Percentiles rank a stretch among this genome's conserved stretches.
Evolutionary conservation across 2,888 invertebrate species (phyloP).

Genomic region (Coenonympha glycerion): DNA sequence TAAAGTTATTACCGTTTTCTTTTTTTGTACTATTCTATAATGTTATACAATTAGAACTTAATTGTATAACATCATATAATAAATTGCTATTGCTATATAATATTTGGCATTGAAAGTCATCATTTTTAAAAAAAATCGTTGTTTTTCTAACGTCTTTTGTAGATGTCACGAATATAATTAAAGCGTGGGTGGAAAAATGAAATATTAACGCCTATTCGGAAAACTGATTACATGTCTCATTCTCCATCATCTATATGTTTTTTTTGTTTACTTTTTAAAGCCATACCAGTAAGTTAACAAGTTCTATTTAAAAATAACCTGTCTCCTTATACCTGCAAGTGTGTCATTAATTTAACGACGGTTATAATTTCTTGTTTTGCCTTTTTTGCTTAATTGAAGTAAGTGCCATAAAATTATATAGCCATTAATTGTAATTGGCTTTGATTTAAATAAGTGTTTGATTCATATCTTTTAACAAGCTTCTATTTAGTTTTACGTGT

Average conservation of each 20-base stretch:
- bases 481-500: neutral
- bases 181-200: conserved; percentile 10
- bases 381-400: too few relatives aligned
- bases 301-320: neutral
- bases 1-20: conserved; percentile 15
- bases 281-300: neutral
- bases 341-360: neutral
- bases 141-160: conserved; percentile 21
- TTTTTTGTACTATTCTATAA: conserved; percentile 19
- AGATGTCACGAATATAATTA: conserved; percentile 22
- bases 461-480: neutral
- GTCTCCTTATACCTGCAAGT: neutral
- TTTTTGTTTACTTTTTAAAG: too few relatives aligned
- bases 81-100: conserved; percentile 22
- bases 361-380: neutral
- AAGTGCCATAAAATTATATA: neutral
- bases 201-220: conserved; percentile 15
- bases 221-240: neutral
- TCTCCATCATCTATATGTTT: neutral
- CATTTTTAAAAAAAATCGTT: conserved; percentile 9
- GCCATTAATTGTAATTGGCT: neutral
- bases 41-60: conserved; percentile 13
- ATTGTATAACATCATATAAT: conserved; percentile 13
- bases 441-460: neutral
- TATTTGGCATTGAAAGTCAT: conserved; percentile 13